phyloP scores from a whole-genome alignment of 1,140 invertebrate genomes.

The Panonychus citri region DNA sequence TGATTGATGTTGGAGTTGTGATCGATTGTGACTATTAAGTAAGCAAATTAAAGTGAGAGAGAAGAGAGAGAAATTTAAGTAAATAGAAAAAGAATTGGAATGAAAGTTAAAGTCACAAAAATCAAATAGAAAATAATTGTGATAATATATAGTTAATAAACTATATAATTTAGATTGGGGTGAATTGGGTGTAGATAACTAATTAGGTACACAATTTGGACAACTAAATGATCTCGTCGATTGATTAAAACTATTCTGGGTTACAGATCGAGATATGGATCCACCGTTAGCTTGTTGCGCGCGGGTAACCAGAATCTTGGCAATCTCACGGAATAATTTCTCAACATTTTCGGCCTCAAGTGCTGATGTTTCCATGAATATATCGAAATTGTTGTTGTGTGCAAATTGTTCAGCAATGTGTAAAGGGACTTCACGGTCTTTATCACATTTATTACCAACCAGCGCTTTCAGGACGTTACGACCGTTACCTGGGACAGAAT shows the following conservation, averaged over 20 bases:
- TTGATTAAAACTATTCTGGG: background rate
- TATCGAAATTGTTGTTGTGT: conserved; percentile 79
- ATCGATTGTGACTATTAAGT: too few species aligned
- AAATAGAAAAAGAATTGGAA: too few species aligned
- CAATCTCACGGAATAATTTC: conserved; percentile 82
- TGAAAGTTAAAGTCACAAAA: too few species aligned
- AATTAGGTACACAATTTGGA: background rate
- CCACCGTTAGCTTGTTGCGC: background rate
- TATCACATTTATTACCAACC: conserved; percentile 73
- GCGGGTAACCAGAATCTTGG: conserved; percentile 19
- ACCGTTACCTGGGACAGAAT: background rate
- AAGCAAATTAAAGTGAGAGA: too few species aligned
- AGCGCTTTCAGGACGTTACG: conserved; percentile 6
- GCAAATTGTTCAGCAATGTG: conserved; percentile 90
- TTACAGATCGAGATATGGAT: background rate
- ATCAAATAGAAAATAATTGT: too few species aligned
- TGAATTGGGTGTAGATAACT: background rate
- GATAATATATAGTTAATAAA: too few species aligned
- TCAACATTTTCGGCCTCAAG: conserved; percentile 96
- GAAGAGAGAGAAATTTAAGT: too few species aligned
- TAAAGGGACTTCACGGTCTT: conserved; percentile 75
- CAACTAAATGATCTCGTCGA: too few species aligned
- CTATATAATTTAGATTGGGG: too few species aligned
- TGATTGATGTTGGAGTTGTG: too few species aligned
- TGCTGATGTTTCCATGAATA: conserved; percentile 85